phyloP scores from a whole-genome alignment of 1,140 invertebrate species.

The Pachyrhynchus sulphureomaculatus region DNA sequence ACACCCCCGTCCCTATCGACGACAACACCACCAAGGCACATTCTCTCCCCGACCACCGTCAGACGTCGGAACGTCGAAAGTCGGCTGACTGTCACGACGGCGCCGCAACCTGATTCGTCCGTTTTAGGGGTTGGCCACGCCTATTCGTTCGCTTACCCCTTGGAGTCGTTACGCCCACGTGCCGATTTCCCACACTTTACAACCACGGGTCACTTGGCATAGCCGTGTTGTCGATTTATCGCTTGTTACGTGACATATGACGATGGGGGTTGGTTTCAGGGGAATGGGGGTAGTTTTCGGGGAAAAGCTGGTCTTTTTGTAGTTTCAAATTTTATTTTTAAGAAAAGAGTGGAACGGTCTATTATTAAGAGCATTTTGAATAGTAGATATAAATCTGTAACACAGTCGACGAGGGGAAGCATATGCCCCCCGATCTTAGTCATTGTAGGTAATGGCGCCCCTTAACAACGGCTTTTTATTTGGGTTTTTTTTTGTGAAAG shows the following conservation, averaged over 20 bases:
- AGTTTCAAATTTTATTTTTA: no score
- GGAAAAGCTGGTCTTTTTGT: no score
- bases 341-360: no score
- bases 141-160: constrained; percentile 1
- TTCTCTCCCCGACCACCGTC: constrained; percentile 11
- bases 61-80: constrained; percentile 32
- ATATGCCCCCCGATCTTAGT: no score
- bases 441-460: no score
- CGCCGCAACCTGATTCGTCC: constrained; percentile 11
- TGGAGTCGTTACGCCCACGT: constrained; percentile 26
- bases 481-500: no score
- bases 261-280: no score
- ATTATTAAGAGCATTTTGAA: no score
- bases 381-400: no score
- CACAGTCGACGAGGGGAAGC: no score
- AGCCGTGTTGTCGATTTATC: constrained; percentile 32
- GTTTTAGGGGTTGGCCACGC: constrained; percentile 15
- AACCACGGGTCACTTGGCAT: constrained; percentile 33
- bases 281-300: no score
- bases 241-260: constrained; percentile 28
- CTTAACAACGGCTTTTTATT: no score
- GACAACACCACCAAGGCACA: constrained; percentile 13
- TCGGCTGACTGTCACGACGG: constrained; percentile 26
- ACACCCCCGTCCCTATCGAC: neutral
- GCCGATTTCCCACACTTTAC: constrained; percentile 32